Evolutionary conservation across 2,888 invertebrate genomes (phyloP).

Genomic region (Tetrapedia diversipes): DNA sequence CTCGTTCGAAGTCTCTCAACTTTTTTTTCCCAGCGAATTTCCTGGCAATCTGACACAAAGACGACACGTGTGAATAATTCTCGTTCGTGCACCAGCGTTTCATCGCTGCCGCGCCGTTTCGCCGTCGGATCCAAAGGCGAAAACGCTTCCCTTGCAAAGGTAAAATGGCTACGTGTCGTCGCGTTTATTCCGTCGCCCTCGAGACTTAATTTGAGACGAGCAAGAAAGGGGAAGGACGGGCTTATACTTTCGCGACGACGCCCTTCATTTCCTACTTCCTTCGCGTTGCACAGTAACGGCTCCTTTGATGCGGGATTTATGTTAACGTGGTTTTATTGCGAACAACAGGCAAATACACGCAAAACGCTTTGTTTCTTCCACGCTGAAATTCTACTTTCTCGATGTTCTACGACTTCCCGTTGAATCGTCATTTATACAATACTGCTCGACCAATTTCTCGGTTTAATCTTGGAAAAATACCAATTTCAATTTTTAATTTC

Average conservation of each 20-base stretch:
- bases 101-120: background rate
- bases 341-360: background rate
- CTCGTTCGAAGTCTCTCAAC: no score
- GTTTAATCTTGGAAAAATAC: no score
- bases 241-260: no score
- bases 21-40: background rate
- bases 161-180: no score
- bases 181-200: no score
- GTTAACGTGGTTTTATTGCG: background rate
- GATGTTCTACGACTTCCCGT: no score
- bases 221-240: no score
- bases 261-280: background rate
- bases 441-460: no score
- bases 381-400: background rate
- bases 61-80: conserved; percentile 1
- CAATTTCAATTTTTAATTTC: no score
- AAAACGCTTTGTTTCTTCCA: no score
- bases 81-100: background rate
- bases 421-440: no score
- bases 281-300: background rate
- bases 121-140: background rate
- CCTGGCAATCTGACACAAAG: conserved; percentile 1
- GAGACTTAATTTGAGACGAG: background rate
- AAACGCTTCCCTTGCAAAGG: background rate
- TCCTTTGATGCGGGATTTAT: background rate